Base-by-base conservation (phyloP, 1,140 invertebrate genomes). In the Bombus waltoni region DNA sequence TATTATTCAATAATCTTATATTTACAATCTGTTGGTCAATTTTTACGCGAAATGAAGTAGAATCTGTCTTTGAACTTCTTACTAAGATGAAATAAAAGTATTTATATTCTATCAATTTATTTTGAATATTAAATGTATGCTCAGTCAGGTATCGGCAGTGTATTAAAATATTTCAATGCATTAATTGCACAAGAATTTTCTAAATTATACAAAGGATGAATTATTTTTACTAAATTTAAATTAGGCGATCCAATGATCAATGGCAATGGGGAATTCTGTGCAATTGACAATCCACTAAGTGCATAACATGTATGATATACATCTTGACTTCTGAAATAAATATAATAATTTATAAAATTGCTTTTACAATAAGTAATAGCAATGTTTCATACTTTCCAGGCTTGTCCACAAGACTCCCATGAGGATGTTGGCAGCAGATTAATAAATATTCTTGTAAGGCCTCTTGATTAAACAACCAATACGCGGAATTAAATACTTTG, bases 251-350 rank as follows among this genome's bases (percentile, higher is more conserved):
- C 94, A 74, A 95, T 85, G 62, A 95, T 91, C 77, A 93, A 89
- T 57, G 95, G 94, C 70, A 94, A 94, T 65, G 96, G 95, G 70
- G 97, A 97, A 96, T 99, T 97, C 95, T 99, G 99, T 53, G 98
- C 97, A 78, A 99, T 96, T 38, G 99, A 98, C 35, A 99, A 95
- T n/a, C 99, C 99, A 96, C 98, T 99, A 6, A 99, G 95, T 5
- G 97, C 97, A 93, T 99, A 99, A 95, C 99, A 99, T 1, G 99
- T 99, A 93, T 99, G 99, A 94, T 99, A 99, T 82, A 98, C 97
- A 95, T 99, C 99, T 89, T 97, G 95, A 77, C 96, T 96, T 94
- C 98, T 98, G 95, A 85, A 96, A 92, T 81, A 91, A 94, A 86
- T 83, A 83, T 1, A 78, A 32, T n/a, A 75, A n/a, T 42, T 81